Evolutionary conservation across 2,888 invertebrate genomes (phyloP).

Genomic region (Toxonevra muliebris): DNA sequence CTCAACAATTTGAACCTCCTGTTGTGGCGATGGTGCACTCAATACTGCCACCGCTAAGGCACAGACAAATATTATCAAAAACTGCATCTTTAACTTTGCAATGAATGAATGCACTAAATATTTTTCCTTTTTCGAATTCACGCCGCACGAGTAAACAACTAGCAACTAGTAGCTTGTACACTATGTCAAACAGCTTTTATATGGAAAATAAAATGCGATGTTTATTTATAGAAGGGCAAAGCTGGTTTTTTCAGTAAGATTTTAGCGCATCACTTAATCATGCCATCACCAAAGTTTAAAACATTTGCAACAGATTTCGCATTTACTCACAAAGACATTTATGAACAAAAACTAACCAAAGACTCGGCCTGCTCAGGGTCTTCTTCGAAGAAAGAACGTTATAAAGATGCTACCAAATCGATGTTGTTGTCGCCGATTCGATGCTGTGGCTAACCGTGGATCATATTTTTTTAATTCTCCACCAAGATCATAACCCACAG

Average conservation of each 20-base stretch:
- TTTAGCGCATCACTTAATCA: slow-evolving; percentile 27
- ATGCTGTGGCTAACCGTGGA: no score
- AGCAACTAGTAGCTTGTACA: slow-evolving; percentile 48
- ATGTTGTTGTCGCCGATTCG: no score
- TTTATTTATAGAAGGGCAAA: slow-evolving; percentile 2
- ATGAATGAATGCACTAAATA: neutral
- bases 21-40: slow-evolving; percentile 44
- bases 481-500: no score
- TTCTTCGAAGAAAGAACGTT: no score
- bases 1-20: slow-evolving; percentile 45
- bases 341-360: no score
- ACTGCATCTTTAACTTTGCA: neutral
- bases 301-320: slow-evolving; percentile 1
- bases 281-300: slow-evolving; percentile 18
- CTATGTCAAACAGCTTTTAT: slow-evolving; percentile 49
- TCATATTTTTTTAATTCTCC: no score
- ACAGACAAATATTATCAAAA: slow-evolving; percentile 38
- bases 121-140: neutral
- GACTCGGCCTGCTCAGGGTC: no score
- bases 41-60: slow-evolving; percentile 42
- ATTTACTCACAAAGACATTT: no score
- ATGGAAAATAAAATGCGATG: slow-evolving; percentile 39
- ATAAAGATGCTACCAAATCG: no score
- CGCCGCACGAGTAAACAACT: slow-evolving; percentile 28
- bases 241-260: slow-evolving; percentile 14